Conservation (phyloP, 2,888 invertebrate species). For the Melanostoma scalare region DNA sequence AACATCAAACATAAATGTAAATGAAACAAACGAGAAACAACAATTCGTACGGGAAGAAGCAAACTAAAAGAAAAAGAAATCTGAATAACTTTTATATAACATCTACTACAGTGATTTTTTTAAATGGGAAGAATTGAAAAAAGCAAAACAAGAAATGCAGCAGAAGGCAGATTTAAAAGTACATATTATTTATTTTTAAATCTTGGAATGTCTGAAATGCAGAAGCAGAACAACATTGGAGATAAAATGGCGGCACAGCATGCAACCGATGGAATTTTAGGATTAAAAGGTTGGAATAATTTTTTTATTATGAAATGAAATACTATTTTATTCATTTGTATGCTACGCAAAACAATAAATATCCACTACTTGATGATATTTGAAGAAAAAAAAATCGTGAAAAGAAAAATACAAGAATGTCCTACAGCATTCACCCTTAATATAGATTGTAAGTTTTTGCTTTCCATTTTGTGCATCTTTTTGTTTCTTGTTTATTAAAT, state of each 20-base stretch:
- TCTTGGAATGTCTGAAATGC: conserved; percentile 4
- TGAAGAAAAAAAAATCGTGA: conserved; percentile 17
- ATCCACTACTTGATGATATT: conserved; percentile 69
- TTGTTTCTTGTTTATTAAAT: conserved; percentile 58
- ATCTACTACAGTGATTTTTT: conserved; percentile 29
- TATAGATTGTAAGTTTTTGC: conserved; percentile 49
- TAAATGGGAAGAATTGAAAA: not conserved
- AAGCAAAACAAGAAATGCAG: too few species aligned
- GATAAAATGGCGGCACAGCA: conserved; percentile 35
- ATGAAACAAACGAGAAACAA: conserved; percentile 49
- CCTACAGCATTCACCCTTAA: conserved; percentile 54
- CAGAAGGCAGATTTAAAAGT: too few species aligned
- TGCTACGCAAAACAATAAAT: conserved; percentile 70
- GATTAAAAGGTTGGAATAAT: conserved; percentile 69
- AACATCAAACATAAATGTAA: conserved; percentile 42
- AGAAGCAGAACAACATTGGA: conserved; percentile 56
- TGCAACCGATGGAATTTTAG: conserved; percentile 66
- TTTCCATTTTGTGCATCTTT: conserved; percentile 48
- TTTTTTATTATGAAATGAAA: conserved; percentile 66
- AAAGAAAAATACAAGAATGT: conserved; percentile 21
- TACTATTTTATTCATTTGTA: conserved; percentile 67
- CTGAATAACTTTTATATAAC: conserved; percentile 50
- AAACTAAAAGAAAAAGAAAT: conserved; percentile 20
- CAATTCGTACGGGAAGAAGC: conserved; percentile 48
- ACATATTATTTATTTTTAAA: too few species aligned